Base-by-base conservation (phyloP, 1,140 invertebrate genomes). In the Ceratina calcarata region DNA sequence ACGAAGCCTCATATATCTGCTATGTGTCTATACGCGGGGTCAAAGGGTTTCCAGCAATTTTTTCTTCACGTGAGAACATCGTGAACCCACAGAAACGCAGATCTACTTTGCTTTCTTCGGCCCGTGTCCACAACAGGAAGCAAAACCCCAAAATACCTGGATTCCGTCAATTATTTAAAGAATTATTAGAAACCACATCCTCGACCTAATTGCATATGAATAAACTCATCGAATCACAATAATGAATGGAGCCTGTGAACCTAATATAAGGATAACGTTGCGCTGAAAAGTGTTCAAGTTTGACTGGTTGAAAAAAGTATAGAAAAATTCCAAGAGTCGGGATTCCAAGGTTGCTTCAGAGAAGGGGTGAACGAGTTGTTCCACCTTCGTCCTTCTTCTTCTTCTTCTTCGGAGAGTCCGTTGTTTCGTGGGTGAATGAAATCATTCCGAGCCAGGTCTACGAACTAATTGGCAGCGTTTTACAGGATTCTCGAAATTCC, bases 401-500 rank as follows among this genome's bases (percentile, higher is more conserved):
- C n/a, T 37, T 60, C 45, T 12, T 16, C 45, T 3, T 12, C 10
- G 4, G 16, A 32, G 13, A 16, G 4, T 55, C 68, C 24, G n/a
- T 51, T 71, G 66, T 49, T 49, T 18, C 27, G 58, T 49, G 68
- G 67, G 78, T 65, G 70, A 86, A 86, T 79, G 81, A 86, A 76
- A 84, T 86, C 84, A 76, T 86, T 81, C 64, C 16, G 15, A 65
- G 22, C 58, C 55, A 22, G n/a, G 22, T 18, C 53, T 55, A 65
- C 27, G 24, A 61, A 32, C 73, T 86, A 86, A 86, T 86, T 86
- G 70, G 77, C 68, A 7, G 24, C 53, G 49, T 15, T 71, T 80
- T 62, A 58, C 77, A 79, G 49, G 66, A 86, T 86, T 83, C 84
- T 73, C 78, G 74, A 86, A 86, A 86, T 86, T 83, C 81, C 84